These are phyloP conservation scores for Sialis lutaria DNA, from an alignment of 2,888 invertebrate genomes.

Conservation along the genomic window DNA sequence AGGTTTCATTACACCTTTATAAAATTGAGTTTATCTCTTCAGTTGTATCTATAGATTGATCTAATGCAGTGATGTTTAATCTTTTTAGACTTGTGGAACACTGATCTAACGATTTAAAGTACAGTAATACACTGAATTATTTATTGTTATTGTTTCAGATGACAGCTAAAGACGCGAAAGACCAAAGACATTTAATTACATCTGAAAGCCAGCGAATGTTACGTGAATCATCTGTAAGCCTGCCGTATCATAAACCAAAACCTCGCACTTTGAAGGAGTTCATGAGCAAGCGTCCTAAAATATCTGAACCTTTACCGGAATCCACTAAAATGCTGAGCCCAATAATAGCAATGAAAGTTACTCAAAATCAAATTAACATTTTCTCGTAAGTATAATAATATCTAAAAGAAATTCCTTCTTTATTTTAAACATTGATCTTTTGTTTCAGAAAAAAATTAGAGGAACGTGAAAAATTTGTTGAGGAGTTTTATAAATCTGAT, in stretches of 20 bases:
- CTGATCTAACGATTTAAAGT: conserved; percentile 10
- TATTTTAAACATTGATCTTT: not conserved
- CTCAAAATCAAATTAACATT: conserved; percentile 40
- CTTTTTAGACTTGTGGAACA: conserved; percentile 20
- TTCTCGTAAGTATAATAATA: conserved; percentile 37
- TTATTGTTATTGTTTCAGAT: conserved; percentile 25
- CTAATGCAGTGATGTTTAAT: not conserved
- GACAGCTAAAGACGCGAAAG: conserved; percentile 46
- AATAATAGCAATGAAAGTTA: conserved; percentile 43
- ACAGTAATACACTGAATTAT: conserved; percentile 7
- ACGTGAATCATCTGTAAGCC: conserved; percentile 52
- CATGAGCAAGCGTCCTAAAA: conserved; percentile 33
- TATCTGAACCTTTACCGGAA: conserved; percentile 22
- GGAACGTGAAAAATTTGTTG: conserved; percentile 55
- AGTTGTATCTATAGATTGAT: too few species aligned
- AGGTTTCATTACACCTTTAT: too few species aligned
- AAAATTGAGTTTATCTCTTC: too few species aligned
- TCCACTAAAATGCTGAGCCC: conserved; percentile 21
- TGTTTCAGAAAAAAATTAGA: conserved; percentile 42
- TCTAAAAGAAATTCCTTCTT: not conserved
- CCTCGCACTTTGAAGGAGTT: conserved; percentile 66
- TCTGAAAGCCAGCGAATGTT: conserved; percentile 71
- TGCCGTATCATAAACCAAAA: conserved; percentile 79
- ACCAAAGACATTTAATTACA: conserved; percentile 56
- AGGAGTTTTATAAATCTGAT: conserved; percentile 59